phyloP scores from a whole-genome alignment of 2,113 vertebrate genomes.

The Erythrocercus mccallii region DNA sequence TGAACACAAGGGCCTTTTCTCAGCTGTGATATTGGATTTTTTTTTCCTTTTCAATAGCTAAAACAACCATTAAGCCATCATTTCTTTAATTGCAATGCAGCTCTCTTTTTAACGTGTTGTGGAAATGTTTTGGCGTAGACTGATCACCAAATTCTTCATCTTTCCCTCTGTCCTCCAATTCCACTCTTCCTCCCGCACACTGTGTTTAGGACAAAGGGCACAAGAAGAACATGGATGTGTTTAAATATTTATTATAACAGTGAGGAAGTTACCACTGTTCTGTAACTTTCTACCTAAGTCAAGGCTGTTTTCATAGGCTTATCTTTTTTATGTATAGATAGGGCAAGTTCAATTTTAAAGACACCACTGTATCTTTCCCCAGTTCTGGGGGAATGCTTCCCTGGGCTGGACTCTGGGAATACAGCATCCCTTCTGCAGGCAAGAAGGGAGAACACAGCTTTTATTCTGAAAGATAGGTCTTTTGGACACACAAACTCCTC shows the following conservation, averaged over 20 bases:
- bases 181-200: not conserved
- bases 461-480: not conserved
- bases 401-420: not conserved
- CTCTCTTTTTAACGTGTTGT: not conserved
- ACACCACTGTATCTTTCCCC: not conserved
- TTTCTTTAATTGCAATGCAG: not conserved
- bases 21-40: not conserved
- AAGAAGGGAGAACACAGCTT: not conserved
- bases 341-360: not conserved
- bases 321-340: not conserved
- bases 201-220: not conserved
- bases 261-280: not conserved
- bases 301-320: not conserved
- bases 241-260: not conserved
- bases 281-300: not conserved
- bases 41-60: not conserved
- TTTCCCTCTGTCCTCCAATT: not conserved
- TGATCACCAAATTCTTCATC: not conserved
- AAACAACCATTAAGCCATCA: not conserved
- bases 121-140: not conserved
- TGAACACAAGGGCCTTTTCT: slow-evolving; percentile 3
- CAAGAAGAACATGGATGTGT: not conserved
- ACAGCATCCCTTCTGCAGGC: not conserved
- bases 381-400: rapidly evolving
- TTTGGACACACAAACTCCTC: not conserved